A percentile compares a stretch with the other conserved stretches of the same genome.
Evolutionary conservation across 2,797 vertebrate species (phyloP).

Genomic region (Pseudotriccus pelzelni): DNA sequence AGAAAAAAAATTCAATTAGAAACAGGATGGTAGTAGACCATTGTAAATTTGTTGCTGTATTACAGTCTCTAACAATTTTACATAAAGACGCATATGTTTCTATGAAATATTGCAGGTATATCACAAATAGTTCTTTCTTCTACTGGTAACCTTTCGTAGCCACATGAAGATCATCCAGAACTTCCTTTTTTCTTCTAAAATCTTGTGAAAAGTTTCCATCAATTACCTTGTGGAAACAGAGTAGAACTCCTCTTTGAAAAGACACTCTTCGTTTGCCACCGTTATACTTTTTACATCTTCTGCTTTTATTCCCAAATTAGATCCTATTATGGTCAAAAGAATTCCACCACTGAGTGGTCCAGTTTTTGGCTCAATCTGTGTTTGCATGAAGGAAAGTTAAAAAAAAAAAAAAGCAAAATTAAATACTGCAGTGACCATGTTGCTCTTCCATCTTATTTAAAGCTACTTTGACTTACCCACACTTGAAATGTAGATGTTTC

Average conservation of each 20-base stretch:
- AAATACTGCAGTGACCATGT: background rate
- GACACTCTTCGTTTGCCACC: slow-evolving; percentile 83
- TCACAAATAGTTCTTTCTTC: background rate
- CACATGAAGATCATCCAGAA: background rate
- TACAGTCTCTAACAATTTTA: background rate
- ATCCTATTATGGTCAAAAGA: slow-evolving; percentile 89
- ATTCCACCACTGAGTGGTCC: slow-evolving; percentile 88
- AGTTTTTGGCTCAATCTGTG: slow-evolving; percentile 88
- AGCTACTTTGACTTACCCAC: background rate
- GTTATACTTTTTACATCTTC: slow-evolving; percentile 85
- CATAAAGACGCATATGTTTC: background rate
- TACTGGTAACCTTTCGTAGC: background rate
- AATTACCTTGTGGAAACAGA: slow-evolving; percentile 92
- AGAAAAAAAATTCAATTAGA: background rate
- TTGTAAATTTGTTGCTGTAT: background rate
- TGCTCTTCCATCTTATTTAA: background rate
- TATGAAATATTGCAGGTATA: background rate
- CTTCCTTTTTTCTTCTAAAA: background rate
- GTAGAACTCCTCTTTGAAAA: slow-evolving; percentile 84
- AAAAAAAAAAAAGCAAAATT: background rate
- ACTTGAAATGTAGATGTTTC: background rate
- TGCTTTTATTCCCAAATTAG: slow-evolving; percentile 88
- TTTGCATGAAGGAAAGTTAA: background rate
- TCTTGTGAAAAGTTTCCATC: background rate
- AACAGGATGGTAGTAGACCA: background rate